These are phyloP conservation scores for Sanderia malayensis DNA, from an alignment of 30 jellyfish, hydroid and myxozoan genomes.

Conservation along the genomic window DNA sequence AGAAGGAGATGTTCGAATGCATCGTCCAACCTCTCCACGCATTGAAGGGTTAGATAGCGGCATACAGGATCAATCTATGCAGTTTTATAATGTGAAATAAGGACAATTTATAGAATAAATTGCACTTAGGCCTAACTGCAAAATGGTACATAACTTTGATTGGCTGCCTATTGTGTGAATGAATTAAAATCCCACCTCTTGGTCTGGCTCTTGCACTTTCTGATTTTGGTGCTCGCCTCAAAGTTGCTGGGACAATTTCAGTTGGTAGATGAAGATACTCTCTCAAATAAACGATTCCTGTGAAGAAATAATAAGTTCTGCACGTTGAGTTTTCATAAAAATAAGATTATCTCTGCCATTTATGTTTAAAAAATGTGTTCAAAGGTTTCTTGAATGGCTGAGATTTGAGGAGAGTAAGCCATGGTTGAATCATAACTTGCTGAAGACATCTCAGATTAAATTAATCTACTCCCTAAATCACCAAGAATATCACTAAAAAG, in stretches of 20 bases:
- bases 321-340: too few species aligned
- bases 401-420: constrained; percentile 5
- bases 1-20: neutral
- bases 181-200: constrained; percentile 42
- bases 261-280: constrained; percentile 94
- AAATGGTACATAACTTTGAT: constrained; percentile 5
- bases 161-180: neutral
- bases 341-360: too few species aligned
- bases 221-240: constrained; percentile 76
- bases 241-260: constrained; percentile 95
- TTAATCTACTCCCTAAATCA: constrained; percentile 1
- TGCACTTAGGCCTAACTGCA: constrained; percentile 18
- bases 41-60: neutral
- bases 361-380: too few species aligned
- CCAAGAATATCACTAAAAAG: neutral
- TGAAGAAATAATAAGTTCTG: too few species aligned
- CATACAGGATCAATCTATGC: neutral
- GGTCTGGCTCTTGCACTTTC: constrained; percentile 82
- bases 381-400: neutral
- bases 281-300: constrained; percentile 84
- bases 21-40: neutral
- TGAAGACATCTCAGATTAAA: constrained; percentile 5
- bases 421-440: neutral
- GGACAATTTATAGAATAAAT: neutral
- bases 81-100: neutral